Evolutionary conservation across 2,797 vertebrate genomes (phyloP), one percentile per base, ranked within the genome.

Genomic region (Amblyraja radiata): DNA sequence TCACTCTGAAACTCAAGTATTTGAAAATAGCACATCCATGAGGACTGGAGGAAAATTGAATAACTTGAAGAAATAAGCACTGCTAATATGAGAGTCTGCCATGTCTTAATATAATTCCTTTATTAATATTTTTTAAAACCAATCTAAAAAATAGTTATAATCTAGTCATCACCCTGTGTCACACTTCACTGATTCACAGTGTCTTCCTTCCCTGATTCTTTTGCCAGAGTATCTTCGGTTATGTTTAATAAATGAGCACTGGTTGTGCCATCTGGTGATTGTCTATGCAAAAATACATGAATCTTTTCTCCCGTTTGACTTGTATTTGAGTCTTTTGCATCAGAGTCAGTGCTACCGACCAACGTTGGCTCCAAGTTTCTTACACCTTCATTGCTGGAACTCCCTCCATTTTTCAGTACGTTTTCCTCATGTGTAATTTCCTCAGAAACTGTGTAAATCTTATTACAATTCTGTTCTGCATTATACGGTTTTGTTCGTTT

Each of bases 381-480:
- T 94, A 94, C 94, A 94, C 2, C 95, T 93, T 93, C 95, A 95
- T 94, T 95, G 95, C 93, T 95, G 93, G 93, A 93, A 88, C 94
- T 94, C 96, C 94, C 94, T 96, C 94, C 94, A 94, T 93, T 96
- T 94, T 88, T 96, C 96, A 63, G 95, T 16, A 54, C 71, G 71
- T 2, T 94, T 93, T 96, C 96, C 77, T 96, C 96, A 93, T 97
- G 97, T 2, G 95, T 96, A 91, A 97, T 96, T 94, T 98, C 98
- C 95, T 98, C 98, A 46, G 97, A 96, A 93, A 97, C 95, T 0
- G 97, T 96, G 93, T 96, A 95, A 94, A 97, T 97, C 94, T 96
- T 96, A 94, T 94, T 95, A 93, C 96, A 93, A 78, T 94, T 96
- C 90, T 95, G 95, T 71, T 94, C 94, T 16, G 95, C 94, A 92